Conservation (phyloP, 2,113 vertebrate genomes). For the Phoenicopterus ruber region DNA sequence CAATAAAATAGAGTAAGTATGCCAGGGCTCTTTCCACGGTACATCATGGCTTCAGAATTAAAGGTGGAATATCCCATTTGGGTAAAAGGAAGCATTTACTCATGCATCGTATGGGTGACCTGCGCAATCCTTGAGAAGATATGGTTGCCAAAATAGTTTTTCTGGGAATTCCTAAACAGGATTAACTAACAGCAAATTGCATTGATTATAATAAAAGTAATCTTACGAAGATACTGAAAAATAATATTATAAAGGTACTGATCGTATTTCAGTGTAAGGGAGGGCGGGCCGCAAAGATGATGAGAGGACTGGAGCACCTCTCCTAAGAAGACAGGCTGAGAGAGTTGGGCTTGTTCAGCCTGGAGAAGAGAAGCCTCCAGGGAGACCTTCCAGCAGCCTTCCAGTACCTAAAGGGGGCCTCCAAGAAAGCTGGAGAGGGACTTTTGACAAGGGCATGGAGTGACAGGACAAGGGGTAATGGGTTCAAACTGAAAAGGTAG, state of each 20-base stretch:
- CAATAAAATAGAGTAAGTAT: not conserved
- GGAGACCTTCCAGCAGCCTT: too few species aligned
- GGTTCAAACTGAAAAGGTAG: too few species aligned
- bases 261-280: rapidly evolving
- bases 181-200: not conserved
- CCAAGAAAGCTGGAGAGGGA: too few species aligned
- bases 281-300: too few species aligned
- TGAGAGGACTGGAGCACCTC: too few species aligned
- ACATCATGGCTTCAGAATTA: not conserved
- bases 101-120: rapidly evolving
- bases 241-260: not conserved
- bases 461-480: too few species aligned
- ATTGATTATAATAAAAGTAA: not conserved
- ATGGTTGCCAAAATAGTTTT: not conserved
- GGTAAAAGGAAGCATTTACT: not conserved
- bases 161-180: not conserved
- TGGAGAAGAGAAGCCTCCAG: too few species aligned
- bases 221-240: not conserved
- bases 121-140: not conserved
- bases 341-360: too few species aligned
- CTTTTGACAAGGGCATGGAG: too few species aligned
- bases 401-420: too few species aligned
- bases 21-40: not conserved
- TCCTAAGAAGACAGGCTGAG: too few species aligned
- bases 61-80: not conserved